Conservation (phyloP, 2,888 invertebrate species). For the Quadroppia sp. region DNA sequence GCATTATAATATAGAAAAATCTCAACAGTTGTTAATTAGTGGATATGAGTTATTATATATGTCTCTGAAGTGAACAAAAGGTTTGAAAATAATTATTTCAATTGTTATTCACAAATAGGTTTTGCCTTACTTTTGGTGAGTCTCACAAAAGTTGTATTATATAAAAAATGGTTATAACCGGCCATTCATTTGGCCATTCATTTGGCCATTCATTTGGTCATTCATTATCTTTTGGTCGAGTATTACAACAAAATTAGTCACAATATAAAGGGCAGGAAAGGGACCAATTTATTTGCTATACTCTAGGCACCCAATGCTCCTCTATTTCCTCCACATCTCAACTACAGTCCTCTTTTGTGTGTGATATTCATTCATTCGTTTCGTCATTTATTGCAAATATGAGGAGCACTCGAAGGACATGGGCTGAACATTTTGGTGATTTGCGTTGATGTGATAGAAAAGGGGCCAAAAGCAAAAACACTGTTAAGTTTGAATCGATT, state of each 20-base stretch:
- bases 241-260: neutral
- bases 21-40: too few relatives aligned
- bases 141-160: neutral
- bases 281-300: conserved; percentile 11
- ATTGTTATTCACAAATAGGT: too few relatives aligned
- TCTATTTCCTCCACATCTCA: neutral
- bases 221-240: conserved; percentile 7
- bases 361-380: conserved; percentile 6
- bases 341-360: neutral
- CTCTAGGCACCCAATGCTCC: neutral
- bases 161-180: neutral
- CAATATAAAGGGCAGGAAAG: neutral
- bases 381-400: conserved; percentile 4
- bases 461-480: neutral
- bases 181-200: neutral
- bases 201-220: neutral
- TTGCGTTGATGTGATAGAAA: neutral
- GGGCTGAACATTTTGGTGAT: conserved; percentile 1
- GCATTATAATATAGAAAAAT: too few relatives aligned
- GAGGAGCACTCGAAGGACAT: neutral
- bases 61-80: too few relatives aligned
- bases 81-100: too few relatives aligned
- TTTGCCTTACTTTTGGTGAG: too few relatives aligned
- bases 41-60: too few relatives aligned
- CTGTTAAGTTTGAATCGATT: neutral